Conservation (phyloP, 2,113 vertebrate species). For the Zosterops japonicus region DNA sequence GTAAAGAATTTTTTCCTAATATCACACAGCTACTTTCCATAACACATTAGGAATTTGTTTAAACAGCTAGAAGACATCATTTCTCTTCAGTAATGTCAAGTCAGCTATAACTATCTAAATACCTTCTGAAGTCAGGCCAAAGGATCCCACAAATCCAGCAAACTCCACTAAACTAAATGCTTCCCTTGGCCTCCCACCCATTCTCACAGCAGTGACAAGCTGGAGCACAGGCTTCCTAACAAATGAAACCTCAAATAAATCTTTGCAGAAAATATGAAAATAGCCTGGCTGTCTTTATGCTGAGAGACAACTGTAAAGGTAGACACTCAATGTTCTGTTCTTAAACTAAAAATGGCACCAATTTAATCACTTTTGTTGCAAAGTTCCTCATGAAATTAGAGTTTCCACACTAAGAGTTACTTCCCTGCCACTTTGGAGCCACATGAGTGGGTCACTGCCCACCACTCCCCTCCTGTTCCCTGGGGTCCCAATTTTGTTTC, state of each 20-base stretch:
- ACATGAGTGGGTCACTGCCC: not conserved
- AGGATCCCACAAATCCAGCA: slow-evolving; percentile 50
- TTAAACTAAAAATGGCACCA: not conserved
- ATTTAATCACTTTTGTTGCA: not conserved
- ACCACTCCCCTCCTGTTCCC: not conserved
- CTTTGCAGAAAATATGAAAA: not conserved
- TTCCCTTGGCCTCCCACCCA: not conserved
- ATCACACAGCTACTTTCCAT: not conserved
- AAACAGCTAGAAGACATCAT: not conserved
- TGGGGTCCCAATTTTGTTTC: not conserved
- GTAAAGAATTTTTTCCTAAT: not conserved
- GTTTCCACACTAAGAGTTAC: not conserved
- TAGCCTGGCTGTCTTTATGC: not conserved
- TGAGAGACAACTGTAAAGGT: not conserved
- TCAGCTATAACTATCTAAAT: slow-evolving; percentile 38
- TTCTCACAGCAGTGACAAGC: not conserved
- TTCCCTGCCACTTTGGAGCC: not conserved
- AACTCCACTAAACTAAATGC: slow-evolving; percentile 27
- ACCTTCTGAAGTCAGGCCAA: not conserved
- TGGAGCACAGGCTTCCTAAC: not conserved
- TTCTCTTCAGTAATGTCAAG: not conserved
- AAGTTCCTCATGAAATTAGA: not conserved
- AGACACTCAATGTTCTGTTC: not conserved
- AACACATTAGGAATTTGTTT: not conserved
- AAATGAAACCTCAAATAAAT: not conserved